Base-by-base conservation (phyloP, 1,140 invertebrate species). In the Papilio helenus region DNA sequence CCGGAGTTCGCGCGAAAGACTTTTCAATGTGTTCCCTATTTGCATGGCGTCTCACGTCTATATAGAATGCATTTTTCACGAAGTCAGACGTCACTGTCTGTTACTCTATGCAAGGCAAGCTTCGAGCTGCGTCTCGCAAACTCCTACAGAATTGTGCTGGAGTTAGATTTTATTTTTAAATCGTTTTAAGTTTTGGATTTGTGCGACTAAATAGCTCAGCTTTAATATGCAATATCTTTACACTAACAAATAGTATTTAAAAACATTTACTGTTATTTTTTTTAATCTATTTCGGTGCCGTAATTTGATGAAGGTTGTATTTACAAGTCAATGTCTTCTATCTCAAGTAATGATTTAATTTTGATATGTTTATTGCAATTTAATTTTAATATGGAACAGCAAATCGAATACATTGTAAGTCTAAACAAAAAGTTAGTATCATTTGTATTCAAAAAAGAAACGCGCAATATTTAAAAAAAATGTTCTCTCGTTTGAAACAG, bases 31-130 rank as follows among this genome's bases (percentile, higher is more conserved):
- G 79, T 84, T 84, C 83, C 84, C 83, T 87, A 88, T 88, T 88
- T 82, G 83, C 82, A 77, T 79, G 61, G 81, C 76, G 81, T 86
- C 83, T 81, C 79, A 81, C 82, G 61, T 88, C 82, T 87, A 84
- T 86, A 83, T 84, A 80, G 84, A 91, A 90, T 91, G 90, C 84
- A 91, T 92, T 91, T 92, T 90, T 90, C 88, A 87, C 83, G 82
- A 87, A 87, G 86, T 86, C 84, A 85, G 86, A 84, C 83, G 80
- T 87, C 85, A 84, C 84, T 89, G 86, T 86, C 83, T 89, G 85
- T 88, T 84, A 87, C 88, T 82, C 83, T 76, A 61, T 61, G 76
- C 76, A 76, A 29, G 18, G 51, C 51, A 58, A 58, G 61, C 61
- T 29, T 16, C 61, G 61, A 68, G 61, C 61, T 68, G 9, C 12